Conservation (phyloP, 2,888 invertebrate species). For the Oligia fasciuncula region DNA sequence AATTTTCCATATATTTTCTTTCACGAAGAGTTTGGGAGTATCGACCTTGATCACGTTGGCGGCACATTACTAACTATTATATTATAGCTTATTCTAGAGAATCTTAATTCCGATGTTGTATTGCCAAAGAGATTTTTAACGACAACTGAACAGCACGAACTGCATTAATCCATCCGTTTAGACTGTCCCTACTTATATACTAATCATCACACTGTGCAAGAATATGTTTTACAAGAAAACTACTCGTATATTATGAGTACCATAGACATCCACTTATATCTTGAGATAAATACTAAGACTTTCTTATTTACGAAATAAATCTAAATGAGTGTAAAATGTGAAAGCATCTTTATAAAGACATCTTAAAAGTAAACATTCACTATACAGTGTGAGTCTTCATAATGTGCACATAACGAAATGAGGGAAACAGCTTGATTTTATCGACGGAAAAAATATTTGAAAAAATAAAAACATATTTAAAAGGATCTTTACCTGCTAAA, state of each 20-base stretch:
- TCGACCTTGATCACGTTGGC: not conserved
- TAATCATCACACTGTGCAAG: no score
- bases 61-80: not conserved
- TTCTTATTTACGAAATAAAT: not conserved
- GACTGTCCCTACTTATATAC: no score
- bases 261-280: no score
- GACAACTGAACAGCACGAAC: not conserved
- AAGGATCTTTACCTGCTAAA: no score
- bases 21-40: not conserved
- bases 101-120: not conserved
- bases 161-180: not conserved
- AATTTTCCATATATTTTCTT: not conserved
- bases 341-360: not conserved
- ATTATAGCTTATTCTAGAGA: not conserved
- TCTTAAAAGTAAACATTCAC: not conserved
- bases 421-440: no score
- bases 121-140: not conserved
- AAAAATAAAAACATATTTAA: no score
- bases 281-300: no score
- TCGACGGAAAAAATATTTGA: no score
- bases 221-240: no score
- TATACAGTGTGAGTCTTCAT: not conserved
- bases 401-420: no score
- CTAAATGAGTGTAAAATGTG: not conserved
- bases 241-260: no score